Conservation (phyloP, 2,797 vertebrate species). For the Xyrichtys novacula region DNA sequence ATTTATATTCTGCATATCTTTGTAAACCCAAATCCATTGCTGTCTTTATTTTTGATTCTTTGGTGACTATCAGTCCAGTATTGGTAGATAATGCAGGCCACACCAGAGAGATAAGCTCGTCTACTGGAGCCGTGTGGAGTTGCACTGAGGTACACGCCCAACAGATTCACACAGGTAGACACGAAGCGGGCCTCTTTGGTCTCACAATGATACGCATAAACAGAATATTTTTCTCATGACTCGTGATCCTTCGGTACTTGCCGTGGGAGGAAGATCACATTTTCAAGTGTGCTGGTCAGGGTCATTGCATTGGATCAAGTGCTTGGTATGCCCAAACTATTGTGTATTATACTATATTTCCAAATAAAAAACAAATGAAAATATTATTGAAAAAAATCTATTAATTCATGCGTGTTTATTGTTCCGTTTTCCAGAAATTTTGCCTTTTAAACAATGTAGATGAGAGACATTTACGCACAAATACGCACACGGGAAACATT, state of each 20-base stretch:
- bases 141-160: conserved; percentile 70
- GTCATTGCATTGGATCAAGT: conserved; percentile 71
- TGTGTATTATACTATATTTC: conserved; percentile 83
- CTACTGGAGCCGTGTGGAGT: conserved; percentile 60
- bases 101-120: conserved; percentile 78
- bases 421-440: not conserved
- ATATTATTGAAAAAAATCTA: conserved; percentile 38
- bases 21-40: conserved; percentile 35
- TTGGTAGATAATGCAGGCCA: conserved; percentile 65
- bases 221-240: conserved; percentile 58
- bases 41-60: conserved; percentile 36
- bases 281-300: conserved; percentile 67
- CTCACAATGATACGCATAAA: conserved; percentile 42
- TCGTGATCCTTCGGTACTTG: conserved; percentile 55
- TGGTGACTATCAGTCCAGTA: conserved; percentile 51
- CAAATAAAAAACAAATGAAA: conserved; percentile 73
- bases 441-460: not conserved
- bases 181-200: conserved; percentile 46
- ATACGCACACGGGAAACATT: conserved; percentile 5
- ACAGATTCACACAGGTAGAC: conserved; percentile 64
- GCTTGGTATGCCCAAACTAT: conserved; percentile 76
- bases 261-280: conserved; percentile 31
- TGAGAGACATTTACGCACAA: not conserved
- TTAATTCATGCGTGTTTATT: conserved; percentile 33
- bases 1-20: conserved; percentile 58